Conservation (phyloP, 2,888 invertebrate species). For the Tetragonisca angustula region DNA sequence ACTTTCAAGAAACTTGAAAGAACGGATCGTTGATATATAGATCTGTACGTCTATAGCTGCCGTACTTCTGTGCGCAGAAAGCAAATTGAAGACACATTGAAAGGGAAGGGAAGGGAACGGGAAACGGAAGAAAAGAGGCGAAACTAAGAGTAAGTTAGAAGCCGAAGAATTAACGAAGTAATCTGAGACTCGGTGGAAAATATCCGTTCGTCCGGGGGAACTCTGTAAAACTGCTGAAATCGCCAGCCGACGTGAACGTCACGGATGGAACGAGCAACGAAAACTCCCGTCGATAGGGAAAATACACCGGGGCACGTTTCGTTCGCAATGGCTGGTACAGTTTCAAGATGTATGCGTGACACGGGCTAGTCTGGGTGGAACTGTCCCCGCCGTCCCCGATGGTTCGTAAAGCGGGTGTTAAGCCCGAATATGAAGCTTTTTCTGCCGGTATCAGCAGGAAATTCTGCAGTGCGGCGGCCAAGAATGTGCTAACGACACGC, state of each 20-base stretch:
- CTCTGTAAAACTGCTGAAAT: background rate
- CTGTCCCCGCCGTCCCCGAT: conserved; percentile 43
- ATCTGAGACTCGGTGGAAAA: background rate
- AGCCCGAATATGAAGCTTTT: conserved; percentile 73
- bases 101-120: background rate
- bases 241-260: no score
- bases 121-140: background rate
- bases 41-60: no score
- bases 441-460: conserved; percentile 72
- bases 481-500: conserved; percentile 72
- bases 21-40: no score
- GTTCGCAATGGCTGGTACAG: conserved; percentile 46
- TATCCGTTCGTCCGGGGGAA: background rate
- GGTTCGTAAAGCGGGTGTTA: conserved; percentile 65
- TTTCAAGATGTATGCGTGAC: conserved; percentile 51
- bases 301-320: conserved; percentile 18
- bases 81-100: background rate
- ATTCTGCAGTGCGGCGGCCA: conserved; percentile 67
- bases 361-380: conserved; percentile 6
- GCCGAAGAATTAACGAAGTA: background rate
- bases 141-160: background rate
- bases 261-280: background rate
- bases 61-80: background rate
- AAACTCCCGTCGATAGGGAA: background rate
- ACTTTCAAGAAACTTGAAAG: background rate